Evolutionary conservation across 2,113 vertebrate species (phyloP).

Genomic region (Fukomys damarensis): DNA sequence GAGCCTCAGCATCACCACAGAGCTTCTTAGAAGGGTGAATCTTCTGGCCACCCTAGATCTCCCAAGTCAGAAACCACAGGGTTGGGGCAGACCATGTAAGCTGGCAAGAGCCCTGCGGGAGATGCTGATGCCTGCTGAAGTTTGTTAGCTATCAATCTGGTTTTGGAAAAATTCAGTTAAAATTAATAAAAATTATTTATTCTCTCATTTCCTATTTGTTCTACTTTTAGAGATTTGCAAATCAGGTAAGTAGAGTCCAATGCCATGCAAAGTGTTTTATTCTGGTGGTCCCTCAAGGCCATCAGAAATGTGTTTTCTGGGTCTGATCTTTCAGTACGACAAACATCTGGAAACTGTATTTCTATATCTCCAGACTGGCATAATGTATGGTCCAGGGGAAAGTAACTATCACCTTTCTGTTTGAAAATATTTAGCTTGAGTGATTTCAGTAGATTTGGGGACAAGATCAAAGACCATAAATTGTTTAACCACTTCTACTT

Average conservation of each 20-base stretch:
- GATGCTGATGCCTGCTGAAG: neutral
- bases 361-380: neutral
- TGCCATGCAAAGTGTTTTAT: neutral
- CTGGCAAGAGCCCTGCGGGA: neutral
- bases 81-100: neutral
- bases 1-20: neutral
- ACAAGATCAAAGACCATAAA: constrained; percentile 91
- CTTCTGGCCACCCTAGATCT: neutral
- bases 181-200: neutral
- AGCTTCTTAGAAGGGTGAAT: neutral
- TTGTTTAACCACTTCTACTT: constrained; percentile 94
- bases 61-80: neutral
- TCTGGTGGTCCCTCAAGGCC: neutral
- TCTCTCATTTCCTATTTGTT: neutral
- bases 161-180: constrained; percentile 24
- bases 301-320: constrained; percentile 55
- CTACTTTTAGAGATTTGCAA: neutral
- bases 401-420: constrained; percentile 85
- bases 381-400: constrained; percentile 71
- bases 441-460: constrained; percentile 89
- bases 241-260: neutral
- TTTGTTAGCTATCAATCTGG: neutral
- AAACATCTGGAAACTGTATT: constrained; percentile 76
- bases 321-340: neutral
- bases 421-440: constrained; percentile 89